A percentile compares a stretch with the other conserved stretches of the same genome.
Evolutionary conservation across 2,797 vertebrate genomes (phyloP).

Genomic region (Naso thynnoides): DNA sequence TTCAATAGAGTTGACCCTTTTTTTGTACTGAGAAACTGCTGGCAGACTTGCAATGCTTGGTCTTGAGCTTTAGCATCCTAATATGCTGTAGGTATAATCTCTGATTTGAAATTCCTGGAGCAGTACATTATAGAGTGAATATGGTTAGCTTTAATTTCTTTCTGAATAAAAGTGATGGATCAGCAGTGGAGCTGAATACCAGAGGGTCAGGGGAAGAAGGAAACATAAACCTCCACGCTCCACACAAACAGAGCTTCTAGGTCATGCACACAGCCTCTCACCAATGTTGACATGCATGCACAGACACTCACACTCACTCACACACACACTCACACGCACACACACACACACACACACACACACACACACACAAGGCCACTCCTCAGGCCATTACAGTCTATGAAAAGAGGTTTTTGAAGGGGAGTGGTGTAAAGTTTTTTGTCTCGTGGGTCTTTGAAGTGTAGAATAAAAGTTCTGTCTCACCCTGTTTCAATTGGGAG

Average conservation of each 20-base stretch:
- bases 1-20: slow-evolving; percentile 1
- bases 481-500: slow-evolving; percentile 53
- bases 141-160: slow-evolving; percentile 4
- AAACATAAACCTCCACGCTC: slow-evolving; percentile 18
- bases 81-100: background rate
- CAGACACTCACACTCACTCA: slow-evolving; percentile 3
- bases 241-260: slow-evolving; percentile 22
- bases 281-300: slow-evolving; percentile 1
- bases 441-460: slow-evolving; percentile 65
- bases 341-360: slow-evolving; percentile 7
- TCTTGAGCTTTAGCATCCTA: slow-evolving; percentile 8
- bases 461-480: slow-evolving; percentile 46
- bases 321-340: slow-evolving; percentile 11
- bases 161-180: slow-evolving; percentile 25
- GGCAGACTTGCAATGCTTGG: background rate
- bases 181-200: slow-evolving; percentile 9
- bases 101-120: slow-evolving; percentile 6
- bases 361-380: slow-evolving; percentile 21
- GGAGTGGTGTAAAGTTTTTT: slow-evolving; percentile 47
- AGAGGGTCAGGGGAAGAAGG: slow-evolving; percentile 13
- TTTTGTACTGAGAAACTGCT: slow-evolving; percentile 1
- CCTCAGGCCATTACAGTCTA: slow-evolving; percentile 24
- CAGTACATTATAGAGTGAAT: slow-evolving; percentile 6
- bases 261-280: slow-evolving; percentile 27
- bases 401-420: slow-evolving; percentile 65